These are phyloP conservation scores for Sipha flava DNA, from an alignment of 1,140 invertebrate genomes.

Conservation along the genomic window DNA sequence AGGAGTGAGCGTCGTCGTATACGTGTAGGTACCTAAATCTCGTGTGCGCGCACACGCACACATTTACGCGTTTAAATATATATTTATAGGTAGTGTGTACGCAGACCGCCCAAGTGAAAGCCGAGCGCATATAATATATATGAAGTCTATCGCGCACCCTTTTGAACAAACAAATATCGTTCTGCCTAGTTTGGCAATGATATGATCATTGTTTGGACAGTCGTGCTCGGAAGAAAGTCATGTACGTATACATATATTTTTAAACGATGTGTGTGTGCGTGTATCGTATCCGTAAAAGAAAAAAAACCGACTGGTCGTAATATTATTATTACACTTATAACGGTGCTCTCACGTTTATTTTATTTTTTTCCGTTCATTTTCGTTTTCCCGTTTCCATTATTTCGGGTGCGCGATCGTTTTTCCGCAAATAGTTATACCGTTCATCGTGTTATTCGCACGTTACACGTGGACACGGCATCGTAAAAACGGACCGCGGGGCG, in stretches of 20 bases:
- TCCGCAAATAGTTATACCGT: too few relatives aligned
- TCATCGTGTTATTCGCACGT: too few relatives aligned
- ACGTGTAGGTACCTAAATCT: not conserved
- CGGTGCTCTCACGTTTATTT: not conserved
- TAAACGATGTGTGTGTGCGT: not conserved
- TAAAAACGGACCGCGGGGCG: too few relatives aligned
- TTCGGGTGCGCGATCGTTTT: not conserved
- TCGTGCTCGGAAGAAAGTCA: conserved; percentile 21
- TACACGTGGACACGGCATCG: too few relatives aligned
- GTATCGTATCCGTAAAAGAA: not conserved
- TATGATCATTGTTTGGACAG: conserved; percentile 21
- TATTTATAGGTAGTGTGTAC: not conserved
- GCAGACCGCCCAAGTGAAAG: not conserved
- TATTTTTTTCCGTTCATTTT: not conserved
- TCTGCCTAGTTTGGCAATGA: conserved; percentile 28
- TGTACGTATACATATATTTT: not conserved
- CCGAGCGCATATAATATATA: not conserved
- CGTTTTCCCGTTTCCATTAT: not conserved
- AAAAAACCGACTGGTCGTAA: not conserved
- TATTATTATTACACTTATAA: not conserved
- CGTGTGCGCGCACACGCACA: not conserved
- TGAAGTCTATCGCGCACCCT: not conserved
- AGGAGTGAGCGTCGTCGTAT: not conserved
- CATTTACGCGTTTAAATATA: too few relatives aligned
- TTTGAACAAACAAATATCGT: conserved; percentile 22